Conservation (phyloP, 1,140 invertebrate species). For the Plodia interpunctella region DNA sequence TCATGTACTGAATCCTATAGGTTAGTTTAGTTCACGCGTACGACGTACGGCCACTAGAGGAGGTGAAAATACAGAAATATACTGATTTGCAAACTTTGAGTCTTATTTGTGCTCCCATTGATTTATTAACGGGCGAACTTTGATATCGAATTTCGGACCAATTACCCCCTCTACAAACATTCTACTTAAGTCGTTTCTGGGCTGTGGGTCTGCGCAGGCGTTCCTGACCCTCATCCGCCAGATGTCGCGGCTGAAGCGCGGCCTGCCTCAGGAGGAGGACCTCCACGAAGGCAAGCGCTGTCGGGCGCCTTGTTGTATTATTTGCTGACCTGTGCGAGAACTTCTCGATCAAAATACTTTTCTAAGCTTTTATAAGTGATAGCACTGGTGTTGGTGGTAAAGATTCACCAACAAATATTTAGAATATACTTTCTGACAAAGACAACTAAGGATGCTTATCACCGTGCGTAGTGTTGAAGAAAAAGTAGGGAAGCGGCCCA, state of each 20-base stretch:
- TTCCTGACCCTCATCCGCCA: constrained; percentile 55
- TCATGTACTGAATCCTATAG: constrained; percentile 30
- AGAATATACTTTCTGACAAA: too few species aligned
- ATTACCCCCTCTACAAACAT: too few species aligned
- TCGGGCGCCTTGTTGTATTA: constrained; percentile 30
- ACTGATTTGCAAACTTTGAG: constrained; percentile 58
- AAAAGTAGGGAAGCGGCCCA: too few species aligned
- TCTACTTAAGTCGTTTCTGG: neutral
- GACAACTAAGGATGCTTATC: too few species aligned
- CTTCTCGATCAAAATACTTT: too few species aligned
- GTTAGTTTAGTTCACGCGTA: constrained; percentile 21
- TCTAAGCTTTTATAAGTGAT: too few species aligned
- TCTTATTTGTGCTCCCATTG: constrained; percentile 29
- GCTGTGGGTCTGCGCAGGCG: constrained; percentile 32
- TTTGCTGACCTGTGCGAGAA: constrained; percentile 23
- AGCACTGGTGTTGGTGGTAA: too few species aligned
- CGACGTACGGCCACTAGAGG: constrained; percentile 25
- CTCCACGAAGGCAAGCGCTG: constrained; percentile 19
- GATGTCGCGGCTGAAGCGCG: constrained; percentile 51
- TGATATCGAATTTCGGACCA: too few species aligned
- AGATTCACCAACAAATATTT: too few species aligned
- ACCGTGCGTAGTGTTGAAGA: too few species aligned
- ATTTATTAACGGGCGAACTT: too few species aligned
- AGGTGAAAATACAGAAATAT: constrained; percentile 48
- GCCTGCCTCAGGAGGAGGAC: constrained; percentile 24